These are phyloP conservation scores for Xiphophorus maculatus DNA, from an alignment of 2,113 vertebrate species.

Conservation along the genomic window DNA sequence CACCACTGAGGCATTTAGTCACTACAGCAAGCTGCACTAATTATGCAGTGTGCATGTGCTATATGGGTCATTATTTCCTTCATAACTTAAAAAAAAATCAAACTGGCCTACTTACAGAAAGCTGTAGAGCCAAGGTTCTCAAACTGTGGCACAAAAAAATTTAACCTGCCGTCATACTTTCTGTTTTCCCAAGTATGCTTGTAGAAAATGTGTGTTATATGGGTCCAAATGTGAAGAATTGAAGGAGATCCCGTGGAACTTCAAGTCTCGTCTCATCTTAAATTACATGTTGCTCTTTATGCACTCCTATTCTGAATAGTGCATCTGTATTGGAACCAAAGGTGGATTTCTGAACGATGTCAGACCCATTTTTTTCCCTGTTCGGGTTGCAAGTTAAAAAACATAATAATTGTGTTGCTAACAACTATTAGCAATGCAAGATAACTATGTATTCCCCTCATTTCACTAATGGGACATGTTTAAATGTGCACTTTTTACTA, in stretches of 20 bases:
- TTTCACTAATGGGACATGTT: neutral
- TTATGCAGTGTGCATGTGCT: conserved; percentile 17
- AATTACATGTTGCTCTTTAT: neutral
- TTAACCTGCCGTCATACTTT: neutral
- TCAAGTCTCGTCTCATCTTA: neutral
- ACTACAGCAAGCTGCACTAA: conserved; percentile 8
- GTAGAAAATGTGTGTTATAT: neutral
- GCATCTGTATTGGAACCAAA: neutral
- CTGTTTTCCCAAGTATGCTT: neutral
- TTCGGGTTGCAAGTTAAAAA: neutral
- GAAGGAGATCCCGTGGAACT: neutral
- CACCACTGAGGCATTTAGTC: conserved; percentile 24
- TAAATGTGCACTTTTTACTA: neutral
- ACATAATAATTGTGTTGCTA: neutral
- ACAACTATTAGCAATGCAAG: neutral
- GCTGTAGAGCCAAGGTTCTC: neutral
- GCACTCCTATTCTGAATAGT: neutral
- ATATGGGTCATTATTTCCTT: conserved; percentile 35
- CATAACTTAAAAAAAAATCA: neutral
- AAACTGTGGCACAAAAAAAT: too few relatives aligned
- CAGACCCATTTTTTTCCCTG: neutral
- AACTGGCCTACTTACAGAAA: neutral
- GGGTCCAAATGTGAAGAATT: too few relatives aligned
- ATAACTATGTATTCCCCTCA: too few relatives aligned
- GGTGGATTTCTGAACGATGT: neutral